Evolutionary conservation across 2,797 vertebrate genomes (phyloP).

Genomic region (Anabacerthia variegaticeps): DNA sequence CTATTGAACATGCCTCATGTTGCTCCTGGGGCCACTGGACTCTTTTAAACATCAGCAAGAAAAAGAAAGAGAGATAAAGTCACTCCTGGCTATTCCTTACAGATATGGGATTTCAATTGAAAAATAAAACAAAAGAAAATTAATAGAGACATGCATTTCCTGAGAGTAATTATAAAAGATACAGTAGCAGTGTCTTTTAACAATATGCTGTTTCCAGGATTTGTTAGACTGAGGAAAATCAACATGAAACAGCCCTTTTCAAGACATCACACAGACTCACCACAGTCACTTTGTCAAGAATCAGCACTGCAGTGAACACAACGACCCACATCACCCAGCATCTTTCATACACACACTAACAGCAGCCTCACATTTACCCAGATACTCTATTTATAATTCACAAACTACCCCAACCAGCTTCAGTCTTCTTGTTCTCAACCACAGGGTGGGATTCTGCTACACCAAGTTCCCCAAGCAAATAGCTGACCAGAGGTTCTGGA

Average conservation of each 20-base stretch:
- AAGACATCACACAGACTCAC: not conserved
- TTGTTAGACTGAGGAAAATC: not conserved
- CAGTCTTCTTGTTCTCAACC: not conserved
- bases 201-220: not conserved
- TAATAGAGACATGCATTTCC: not conserved
- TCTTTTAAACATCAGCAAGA: conserved; percentile 2
- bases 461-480: not conserved
- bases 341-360: not conserved
- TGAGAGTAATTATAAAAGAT: not conserved
- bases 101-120: not conserved
- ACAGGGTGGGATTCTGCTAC: not conserved
- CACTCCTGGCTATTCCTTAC: not conserved
- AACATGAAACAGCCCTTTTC: not conserved
- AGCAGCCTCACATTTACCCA: not conserved
- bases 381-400: not conserved
- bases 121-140: conserved; percentile 14
- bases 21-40: not conserved
- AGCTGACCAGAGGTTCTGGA: not conserved
- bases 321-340: not conserved
- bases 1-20: not conserved
- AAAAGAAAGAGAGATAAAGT: not conserved
- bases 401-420: not conserved
- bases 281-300: not conserved
- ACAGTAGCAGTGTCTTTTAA: not conserved
- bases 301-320: not conserved